These are phyloP conservation scores for Gymnoscopelus braueri DNA, from an alignment of 2,797 vertebrate genomes.

Conservation along the genomic window DNA sequence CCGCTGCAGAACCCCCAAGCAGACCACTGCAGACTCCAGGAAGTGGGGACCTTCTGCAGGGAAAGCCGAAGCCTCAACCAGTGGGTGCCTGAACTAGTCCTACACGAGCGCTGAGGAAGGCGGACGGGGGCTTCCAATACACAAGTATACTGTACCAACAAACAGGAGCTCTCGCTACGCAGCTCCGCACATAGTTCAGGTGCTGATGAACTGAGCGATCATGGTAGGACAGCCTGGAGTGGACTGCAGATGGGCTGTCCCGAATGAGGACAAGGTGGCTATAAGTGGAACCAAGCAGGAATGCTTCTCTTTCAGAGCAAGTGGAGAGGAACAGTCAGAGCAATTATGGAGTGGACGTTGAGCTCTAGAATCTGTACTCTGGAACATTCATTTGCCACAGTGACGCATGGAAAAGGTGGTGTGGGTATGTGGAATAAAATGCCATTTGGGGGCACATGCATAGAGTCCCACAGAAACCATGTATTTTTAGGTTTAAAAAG, in stretches of 20 bases:
- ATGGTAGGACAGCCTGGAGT: constrained; percentile 18
- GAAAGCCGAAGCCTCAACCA: constrained; percentile 89
- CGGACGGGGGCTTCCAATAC: not conserved
- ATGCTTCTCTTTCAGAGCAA: constrained; percentile 15
- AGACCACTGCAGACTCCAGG: constrained; percentile 85
- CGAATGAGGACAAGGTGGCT: constrained; percentile 20
- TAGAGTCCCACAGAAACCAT: constrained; percentile 13
- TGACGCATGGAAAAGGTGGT: constrained; percentile 10
- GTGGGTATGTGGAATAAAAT: not conserved
- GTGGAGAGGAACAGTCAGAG: constrained; percentile 19
- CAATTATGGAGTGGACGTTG: constrained; percentile 9
- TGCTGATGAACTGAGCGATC: constrained; percentile 42
- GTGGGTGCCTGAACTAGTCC: constrained; percentile 89
- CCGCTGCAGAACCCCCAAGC: constrained; percentile 83
- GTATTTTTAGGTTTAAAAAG: constrained; percentile 21
- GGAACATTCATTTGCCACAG: constrained; percentile 20
- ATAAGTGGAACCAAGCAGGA: not conserved
- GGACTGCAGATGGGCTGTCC: not conserved
- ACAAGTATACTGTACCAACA: not conserved
- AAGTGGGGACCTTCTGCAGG: constrained; percentile 89
- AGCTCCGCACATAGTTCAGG: constrained; percentile 16
- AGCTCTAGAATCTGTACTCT: constrained; percentile 16
- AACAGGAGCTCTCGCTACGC: constrained; percentile 18
- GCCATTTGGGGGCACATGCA: not conserved
- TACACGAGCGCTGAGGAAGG: constrained; percentile 87